Conservation (phyloP, 2,888 invertebrate species). For the Thymelicus sylvestris region DNA sequence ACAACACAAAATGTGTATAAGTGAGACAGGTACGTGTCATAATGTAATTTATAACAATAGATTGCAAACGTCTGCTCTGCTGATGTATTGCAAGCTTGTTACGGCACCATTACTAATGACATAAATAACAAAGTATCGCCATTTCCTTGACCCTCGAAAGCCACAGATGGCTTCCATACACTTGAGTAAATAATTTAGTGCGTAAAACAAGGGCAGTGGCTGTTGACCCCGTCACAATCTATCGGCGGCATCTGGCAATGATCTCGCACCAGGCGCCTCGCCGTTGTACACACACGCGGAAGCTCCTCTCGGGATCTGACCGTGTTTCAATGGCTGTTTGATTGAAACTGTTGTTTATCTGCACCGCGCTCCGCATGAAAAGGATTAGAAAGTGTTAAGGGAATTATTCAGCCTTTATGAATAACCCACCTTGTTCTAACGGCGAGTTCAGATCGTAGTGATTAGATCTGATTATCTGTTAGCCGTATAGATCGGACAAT, state of each 20-base stretch:
- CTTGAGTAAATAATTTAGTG: slow-evolving; percentile 70
- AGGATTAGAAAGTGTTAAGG: slow-evolving; percentile 62
- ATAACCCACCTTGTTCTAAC: slow-evolving; percentile 1
- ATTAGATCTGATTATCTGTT: neutral
- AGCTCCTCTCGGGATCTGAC: slow-evolving; percentile 72
- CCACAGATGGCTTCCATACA: slow-evolving; percentile 54
- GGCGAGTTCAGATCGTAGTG: neutral
- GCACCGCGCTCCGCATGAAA: slow-evolving; percentile 55
- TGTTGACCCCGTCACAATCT: slow-evolving; percentile 82
- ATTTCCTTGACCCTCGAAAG: slow-evolving; percentile 65
- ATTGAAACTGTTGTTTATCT: slow-evolving; percentile 46
- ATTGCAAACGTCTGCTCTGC: neutral
- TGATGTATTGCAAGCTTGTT: neutral
- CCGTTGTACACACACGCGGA: slow-evolving; percentile 65
- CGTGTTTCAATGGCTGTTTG: slow-evolving; percentile 71
- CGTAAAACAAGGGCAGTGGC: slow-evolving; percentile 82
- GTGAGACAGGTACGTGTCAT: neutral
- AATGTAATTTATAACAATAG: slow-evolving; percentile 3
- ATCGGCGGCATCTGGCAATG: slow-evolving; percentile 81
- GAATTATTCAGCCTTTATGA: slow-evolving; percentile 44
- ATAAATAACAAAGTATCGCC: slow-evolving; percentile 47
- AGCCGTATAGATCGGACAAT: neutral
- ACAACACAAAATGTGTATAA: too few species aligned
- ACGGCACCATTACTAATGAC: slow-evolving; percentile 5
- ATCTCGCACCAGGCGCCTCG: slow-evolving; percentile 68